Evolutionary conservation across 2,797 vertebrate genomes (phyloP).

Genomic region (Pseudochaenichthys georgianus): DNA sequence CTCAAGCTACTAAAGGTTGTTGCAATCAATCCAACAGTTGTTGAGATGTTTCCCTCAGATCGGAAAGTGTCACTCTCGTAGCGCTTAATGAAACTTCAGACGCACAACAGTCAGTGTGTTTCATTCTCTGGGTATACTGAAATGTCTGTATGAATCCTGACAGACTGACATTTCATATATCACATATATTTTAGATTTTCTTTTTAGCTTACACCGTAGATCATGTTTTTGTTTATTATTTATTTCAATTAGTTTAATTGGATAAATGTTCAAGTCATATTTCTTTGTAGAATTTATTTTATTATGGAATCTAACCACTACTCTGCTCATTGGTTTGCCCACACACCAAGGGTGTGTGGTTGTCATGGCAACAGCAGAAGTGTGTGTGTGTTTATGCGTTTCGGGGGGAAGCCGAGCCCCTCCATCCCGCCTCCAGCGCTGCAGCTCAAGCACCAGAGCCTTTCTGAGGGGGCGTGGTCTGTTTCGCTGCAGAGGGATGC

Average conservation of each 20-base stretch:
- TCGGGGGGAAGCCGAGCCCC: constrained; percentile 31
- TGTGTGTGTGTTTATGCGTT: not conserved
- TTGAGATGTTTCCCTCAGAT: no score
- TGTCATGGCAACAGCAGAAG: constrained; percentile 80
- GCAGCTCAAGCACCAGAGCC: constrained; percentile 59
- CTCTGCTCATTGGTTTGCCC: constrained; percentile 36
- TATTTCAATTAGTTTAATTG: not conserved
- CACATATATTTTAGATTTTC: no score
- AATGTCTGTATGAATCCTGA: no score
- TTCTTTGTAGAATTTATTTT: not conserved
- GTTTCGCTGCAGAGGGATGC: constrained; percentile 80
- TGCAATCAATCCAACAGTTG: no score
- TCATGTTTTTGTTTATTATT: no score
- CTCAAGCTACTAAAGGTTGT: no score
- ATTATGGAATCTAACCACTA: constrained; percentile 30
- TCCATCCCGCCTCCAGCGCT: constrained; percentile 49
- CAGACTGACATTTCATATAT: no score
- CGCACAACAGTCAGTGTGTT: no score
- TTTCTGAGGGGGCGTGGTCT: constrained; percentile 75
- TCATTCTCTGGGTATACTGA: no score
- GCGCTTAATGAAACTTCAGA: no score
- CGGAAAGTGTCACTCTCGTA: no score
- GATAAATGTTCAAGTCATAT: not conserved
- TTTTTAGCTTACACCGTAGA: no score
- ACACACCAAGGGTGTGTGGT: constrained; percentile 62